Percentiles rank a stretch among this genome's conserved stretches.
Evolutionary conservation across 2,797 vertebrate species (phyloP).

Genomic region (Acanthopagrus latus): DNA sequence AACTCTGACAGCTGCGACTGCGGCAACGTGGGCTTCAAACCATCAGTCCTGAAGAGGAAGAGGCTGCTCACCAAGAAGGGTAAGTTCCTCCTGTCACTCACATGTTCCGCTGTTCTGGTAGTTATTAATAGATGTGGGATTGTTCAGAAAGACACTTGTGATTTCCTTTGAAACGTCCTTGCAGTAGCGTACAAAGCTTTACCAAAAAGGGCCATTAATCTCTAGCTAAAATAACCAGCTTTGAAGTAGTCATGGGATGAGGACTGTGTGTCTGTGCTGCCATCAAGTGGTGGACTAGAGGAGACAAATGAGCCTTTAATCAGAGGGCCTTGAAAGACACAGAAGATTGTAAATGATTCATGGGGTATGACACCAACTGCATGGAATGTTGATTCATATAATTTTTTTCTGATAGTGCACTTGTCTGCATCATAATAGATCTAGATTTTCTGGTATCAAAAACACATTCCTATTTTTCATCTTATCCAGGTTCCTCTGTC

Average conservation of each 20-base stretch:
- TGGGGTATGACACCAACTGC: constrained; percentile 7
- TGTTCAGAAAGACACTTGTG: constrained; percentile 46
- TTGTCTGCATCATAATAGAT: neutral
- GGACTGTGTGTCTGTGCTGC: constrained; percentile 70
- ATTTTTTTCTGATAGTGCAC: neutral
- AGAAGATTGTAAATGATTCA: constrained; percentile 18
- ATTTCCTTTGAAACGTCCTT: constrained; percentile 68
- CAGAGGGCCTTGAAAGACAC: neutral
- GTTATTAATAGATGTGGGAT: constrained; percentile 60
- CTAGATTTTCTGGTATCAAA: constrained; percentile 3
- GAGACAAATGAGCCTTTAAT: constrained; percentile 18
- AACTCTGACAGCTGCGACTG: constrained; percentile 87
- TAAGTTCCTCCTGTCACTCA: constrained; percentile 76
- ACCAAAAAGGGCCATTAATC: constrained; percentile 63
- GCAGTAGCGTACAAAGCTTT: constrained; percentile 52
- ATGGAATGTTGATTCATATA: neutral
- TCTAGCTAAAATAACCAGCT: constrained; percentile 49
- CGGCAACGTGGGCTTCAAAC: constrained; percentile 80
- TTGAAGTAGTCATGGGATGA: constrained; percentile 56
- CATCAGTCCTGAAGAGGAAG: constrained; percentile 83
- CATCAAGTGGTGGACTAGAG: constrained; percentile 74
- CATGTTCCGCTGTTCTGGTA: constrained; percentile 15
- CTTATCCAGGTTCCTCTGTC: constrained; percentile 76
- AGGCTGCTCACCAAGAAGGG: constrained; percentile 92
- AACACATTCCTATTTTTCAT: constrained; percentile 20